Conservation (phyloP, 2,797 vertebrate species). For the Kryptopterus vitreolus region DNA sequence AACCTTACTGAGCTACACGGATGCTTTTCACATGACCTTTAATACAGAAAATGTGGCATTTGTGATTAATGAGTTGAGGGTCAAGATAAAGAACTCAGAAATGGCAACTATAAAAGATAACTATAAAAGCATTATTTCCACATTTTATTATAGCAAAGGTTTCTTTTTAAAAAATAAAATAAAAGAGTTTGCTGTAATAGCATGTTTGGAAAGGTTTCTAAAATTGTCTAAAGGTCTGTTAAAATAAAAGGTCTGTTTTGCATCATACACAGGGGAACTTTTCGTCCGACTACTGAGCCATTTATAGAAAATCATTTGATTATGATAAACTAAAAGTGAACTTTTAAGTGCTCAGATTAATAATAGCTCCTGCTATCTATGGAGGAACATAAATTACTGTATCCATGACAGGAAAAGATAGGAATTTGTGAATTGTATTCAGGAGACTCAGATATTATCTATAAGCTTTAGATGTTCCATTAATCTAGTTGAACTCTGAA, state of each 20-base stretch:
- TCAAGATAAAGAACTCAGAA: no score
- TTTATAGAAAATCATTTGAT: background rate
- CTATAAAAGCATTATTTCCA: no score
- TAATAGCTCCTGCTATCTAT: background rate
- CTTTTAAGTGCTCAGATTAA: slow-evolving; percentile 6
- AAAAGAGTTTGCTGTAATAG: no score
- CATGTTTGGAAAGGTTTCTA: no score
- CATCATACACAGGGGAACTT: background rate
- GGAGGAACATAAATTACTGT: background rate
- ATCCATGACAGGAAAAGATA: background rate
- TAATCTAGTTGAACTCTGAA: background rate
- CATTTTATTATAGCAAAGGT: no score
- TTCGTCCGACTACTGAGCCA: slow-evolving; percentile 3
- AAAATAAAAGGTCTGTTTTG: background rate
- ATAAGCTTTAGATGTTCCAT: background rate
- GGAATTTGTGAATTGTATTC: background rate
- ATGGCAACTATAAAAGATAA: no score
- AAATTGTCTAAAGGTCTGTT: no score
- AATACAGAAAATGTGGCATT: no score
- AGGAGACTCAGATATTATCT: background rate
- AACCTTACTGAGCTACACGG: no score
- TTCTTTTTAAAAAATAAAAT: no score
- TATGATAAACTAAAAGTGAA: background rate
- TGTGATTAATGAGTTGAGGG: no score
- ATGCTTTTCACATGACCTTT: no score